phyloP scores from a whole-genome alignment of 2,797 vertebrate species.

The Thaleichthys pacificus region DNA sequence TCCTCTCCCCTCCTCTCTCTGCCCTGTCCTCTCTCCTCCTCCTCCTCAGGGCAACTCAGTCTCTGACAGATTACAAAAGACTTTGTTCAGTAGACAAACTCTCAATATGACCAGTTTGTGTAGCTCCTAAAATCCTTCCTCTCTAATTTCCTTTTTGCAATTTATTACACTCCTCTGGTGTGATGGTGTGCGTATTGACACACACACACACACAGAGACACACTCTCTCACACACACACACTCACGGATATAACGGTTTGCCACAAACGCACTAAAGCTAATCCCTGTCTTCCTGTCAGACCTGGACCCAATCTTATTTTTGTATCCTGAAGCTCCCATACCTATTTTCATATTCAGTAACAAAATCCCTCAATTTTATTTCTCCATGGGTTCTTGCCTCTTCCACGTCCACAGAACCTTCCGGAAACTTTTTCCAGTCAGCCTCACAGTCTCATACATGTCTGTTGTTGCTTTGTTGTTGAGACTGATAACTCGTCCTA shows the following conservation, averaged over 20 bases:
- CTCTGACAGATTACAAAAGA: neutral
- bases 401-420: too few relatives aligned
- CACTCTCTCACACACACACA: neutral
- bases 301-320: slow-evolving; percentile 36
- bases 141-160: slow-evolving; percentile 39
- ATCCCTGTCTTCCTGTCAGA: slow-evolving; percentile 43
- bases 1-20: neutral
- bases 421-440: too few relatives aligned
- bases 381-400: too few relatives aligned
- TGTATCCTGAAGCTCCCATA: slow-evolving; percentile 40
- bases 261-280: slow-evolving; percentile 4
- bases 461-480: too few relatives aligned
- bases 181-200: neutral
- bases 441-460: too few relatives aligned
- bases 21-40: neutral
- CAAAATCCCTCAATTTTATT: neutral
- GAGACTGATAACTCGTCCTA: too few relatives aligned
- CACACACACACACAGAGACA: neutral
- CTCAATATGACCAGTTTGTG: neutral
- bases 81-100: slow-evolving; percentile 13
- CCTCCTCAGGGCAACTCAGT: neutral
- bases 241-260: neutral
- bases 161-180: slow-evolving; percentile 28
- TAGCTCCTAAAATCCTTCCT: slow-evolving; percentile 33
- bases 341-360: slow-evolving; percentile 36